Evolutionary conservation across 2,888 invertebrate species (phyloP).

Genomic region (Machimus atricapillus): DNA sequence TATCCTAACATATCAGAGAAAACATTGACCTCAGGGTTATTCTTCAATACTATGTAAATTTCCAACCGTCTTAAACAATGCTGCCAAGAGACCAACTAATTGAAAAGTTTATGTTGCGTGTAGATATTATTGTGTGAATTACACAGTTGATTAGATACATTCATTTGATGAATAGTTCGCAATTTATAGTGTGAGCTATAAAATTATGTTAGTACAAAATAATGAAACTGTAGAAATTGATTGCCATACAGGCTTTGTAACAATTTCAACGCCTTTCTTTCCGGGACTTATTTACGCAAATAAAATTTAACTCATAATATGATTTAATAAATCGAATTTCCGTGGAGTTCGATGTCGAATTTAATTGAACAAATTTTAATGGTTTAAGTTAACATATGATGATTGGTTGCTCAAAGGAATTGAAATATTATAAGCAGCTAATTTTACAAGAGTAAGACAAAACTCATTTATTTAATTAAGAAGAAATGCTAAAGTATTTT

Average conservation of each 20-base stretch:
- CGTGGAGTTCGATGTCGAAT: too few relatives aligned
- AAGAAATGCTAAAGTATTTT: too few relatives aligned
- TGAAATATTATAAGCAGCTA: too few relatives aligned
- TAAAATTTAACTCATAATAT: neutral
- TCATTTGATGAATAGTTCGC: neutral
- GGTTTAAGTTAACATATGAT: too few relatives aligned
- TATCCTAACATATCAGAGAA: too few relatives aligned
- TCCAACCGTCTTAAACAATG: neutral
- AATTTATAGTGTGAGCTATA: neutral
- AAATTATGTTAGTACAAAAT: neutral
- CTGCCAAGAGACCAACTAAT: neutral
- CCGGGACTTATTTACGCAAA: neutral
- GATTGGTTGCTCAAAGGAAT: too few relatives aligned
- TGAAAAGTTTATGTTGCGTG: neutral
- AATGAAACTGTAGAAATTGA: neutral
- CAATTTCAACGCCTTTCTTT: neutral
- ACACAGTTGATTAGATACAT: neutral
- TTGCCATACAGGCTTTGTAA: neutral
- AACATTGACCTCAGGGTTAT: too few relatives aligned
- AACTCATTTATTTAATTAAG: too few relatives aligned
- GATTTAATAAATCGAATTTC: too few relatives aligned
- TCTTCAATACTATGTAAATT: too few relatives aligned
- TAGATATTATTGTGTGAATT: neutral
- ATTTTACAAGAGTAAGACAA: too few relatives aligned
- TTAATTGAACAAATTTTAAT: too few relatives aligned